These are phyloP conservation scores for Psittacula echo DNA, from an alignment of 2,797 vertebrate species.

Conservation along the genomic window DNA sequence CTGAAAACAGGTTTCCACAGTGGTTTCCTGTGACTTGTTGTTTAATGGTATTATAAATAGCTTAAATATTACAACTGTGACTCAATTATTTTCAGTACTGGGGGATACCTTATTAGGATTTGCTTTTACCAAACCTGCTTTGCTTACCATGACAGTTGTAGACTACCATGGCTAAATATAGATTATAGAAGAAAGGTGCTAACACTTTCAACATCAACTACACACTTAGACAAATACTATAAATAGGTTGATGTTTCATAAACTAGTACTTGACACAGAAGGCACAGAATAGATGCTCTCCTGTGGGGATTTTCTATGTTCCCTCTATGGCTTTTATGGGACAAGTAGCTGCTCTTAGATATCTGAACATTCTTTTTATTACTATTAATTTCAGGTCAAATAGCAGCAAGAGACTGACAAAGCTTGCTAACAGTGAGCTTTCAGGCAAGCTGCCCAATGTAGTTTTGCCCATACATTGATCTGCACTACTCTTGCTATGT, in stretches of 20 bases:
- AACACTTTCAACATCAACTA: conserved; percentile 21
- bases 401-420: background rate
- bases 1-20: background rate
- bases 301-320: background rate
- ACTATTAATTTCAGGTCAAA: background rate
- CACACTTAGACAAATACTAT: conserved; percentile 4
- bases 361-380: background rate
- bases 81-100: background rate
- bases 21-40: conserved; percentile 5
- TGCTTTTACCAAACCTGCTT: conserved; percentile 17
- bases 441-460: background rate
- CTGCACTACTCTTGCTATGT: background rate
- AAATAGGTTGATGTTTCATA: conserved; percentile 49
- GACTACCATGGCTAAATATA: conserved; percentile 14
- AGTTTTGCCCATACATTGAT: background rate
- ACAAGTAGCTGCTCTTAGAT: background rate
- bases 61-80: conserved; percentile 5
- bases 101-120: conserved; percentile 35
- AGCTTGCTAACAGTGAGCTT: background rate
- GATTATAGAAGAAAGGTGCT: conserved; percentile 31
- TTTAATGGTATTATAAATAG: conserved; percentile 15
- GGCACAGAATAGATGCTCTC: background rate
- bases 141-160: conserved; percentile 1
- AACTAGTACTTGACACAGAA: background rate
- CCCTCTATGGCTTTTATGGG: background rate